Evolutionary conservation across 2,797 vertebrate genomes (phyloP).

Genomic region (Chaetodon trifasciatus): DNA sequence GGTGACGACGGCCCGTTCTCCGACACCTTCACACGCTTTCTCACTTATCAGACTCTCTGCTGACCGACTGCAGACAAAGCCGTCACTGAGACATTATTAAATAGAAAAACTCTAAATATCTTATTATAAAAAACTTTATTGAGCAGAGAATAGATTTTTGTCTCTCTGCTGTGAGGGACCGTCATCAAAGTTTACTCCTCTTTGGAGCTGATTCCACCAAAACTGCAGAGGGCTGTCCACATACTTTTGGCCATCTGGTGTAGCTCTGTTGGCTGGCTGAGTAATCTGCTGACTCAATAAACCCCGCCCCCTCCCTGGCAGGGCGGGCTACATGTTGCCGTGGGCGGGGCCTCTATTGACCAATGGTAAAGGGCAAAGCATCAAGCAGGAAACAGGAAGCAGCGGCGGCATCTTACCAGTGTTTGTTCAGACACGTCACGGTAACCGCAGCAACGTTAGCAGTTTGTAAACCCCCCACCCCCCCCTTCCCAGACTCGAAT

Average conservation of each 20-base stretch:
- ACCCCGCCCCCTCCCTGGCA: slow-evolving; percentile 32
- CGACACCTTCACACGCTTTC: too few relatives aligned
- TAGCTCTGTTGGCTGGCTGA: slow-evolving; percentile 44
- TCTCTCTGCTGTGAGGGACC: background rate
- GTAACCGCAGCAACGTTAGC: slow-evolving; percentile 73
- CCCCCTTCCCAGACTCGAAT: slow-evolving; percentile 23
- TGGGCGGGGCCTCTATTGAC: slow-evolving; percentile 55
- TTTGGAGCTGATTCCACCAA: background rate
- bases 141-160: background rate
- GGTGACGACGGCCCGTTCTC: too few relatives aligned
- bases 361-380: slow-evolving; percentile 60
- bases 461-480: slow-evolving; percentile 7
- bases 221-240: background rate
- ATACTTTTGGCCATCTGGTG: background rate
- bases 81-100: too few relatives aligned
- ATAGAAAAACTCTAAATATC: too few relatives aligned
- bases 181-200: background rate
- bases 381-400: slow-evolving; percentile 78
- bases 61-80: too few relatives aligned
- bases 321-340: slow-evolving; percentile 36
- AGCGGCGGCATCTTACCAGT: slow-evolving; percentile 84
- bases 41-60: too few relatives aligned
- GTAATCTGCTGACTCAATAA: slow-evolving; percentile 51
- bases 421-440: slow-evolving; percentile 74
- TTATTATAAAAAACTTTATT: background rate